These are phyloP conservation scores for Cordilura impudica DNA, from an alignment of 2,888 invertebrate species.

Conservation along the genomic window DNA sequence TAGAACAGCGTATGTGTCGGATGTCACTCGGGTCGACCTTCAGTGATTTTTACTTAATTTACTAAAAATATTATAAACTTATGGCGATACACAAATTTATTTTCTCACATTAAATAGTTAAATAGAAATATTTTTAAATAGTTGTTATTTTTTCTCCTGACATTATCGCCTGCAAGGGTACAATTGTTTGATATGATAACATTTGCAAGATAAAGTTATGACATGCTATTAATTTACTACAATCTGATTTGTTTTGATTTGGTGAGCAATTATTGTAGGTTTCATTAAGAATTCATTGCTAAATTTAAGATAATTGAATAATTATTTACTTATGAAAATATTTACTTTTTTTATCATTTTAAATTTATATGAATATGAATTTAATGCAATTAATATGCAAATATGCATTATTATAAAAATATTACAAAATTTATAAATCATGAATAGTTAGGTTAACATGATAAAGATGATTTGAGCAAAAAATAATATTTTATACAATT, in stretches of 20 bases:
- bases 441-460: no score
- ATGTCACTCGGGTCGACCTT: no score
- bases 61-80: no score
- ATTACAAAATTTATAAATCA: no score
- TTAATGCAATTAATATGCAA: no score
- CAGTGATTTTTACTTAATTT: no score
- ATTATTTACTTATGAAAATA: no score
- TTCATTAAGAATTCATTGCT: neutral
- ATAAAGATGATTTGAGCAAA: no score
- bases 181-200: neutral
- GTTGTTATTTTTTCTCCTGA: neutral
- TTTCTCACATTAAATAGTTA: neutral
- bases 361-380: no score
- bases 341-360: neutral
- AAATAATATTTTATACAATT: no score
- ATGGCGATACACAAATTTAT: neutral
- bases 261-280: neutral
- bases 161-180: neutral
- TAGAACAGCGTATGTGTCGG: no score
- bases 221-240: constrained; percentile 22
- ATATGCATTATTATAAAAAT: no score
- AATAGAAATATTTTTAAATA: neutral
- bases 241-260: neutral
- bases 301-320: neutral
- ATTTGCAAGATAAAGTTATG: constrained; percentile 13